These are phyloP conservation scores for Trogon surrucura DNA, from an alignment of 2,113 vertebrate species.

Conservation along the genomic window DNA sequence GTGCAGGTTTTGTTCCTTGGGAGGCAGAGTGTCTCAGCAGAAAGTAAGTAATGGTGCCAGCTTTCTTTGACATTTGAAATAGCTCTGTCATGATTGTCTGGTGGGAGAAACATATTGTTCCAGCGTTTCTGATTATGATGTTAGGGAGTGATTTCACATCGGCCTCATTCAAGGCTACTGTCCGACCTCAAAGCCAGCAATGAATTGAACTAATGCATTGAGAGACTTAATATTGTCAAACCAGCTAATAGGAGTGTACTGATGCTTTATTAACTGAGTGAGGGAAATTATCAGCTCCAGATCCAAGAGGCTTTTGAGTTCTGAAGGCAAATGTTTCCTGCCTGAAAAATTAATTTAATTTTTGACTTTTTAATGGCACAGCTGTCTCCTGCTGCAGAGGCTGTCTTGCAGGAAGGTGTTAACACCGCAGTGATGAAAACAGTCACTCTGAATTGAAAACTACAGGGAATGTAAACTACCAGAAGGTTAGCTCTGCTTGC, in stretches of 20 bases:
- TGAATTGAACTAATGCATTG: not conserved
- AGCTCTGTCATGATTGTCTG: slow-evolving; percentile 72
- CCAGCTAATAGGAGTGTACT: not conserved
- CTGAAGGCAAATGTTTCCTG: not conserved
- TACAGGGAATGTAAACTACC: not conserved
- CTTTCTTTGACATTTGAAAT: slow-evolving; percentile 69
- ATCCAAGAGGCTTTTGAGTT: not conserved
- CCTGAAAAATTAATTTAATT: not conserved
- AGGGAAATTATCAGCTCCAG: not conserved
- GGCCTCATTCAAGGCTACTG: slow-evolving; percentile 84
- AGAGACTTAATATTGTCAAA: not conserved
- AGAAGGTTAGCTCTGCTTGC: not conserved
- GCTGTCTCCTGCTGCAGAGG: not conserved
- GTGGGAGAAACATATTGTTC: slow-evolving; percentile 88
- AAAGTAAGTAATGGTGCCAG: slow-evolving; percentile 41
- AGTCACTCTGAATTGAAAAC: not conserved
- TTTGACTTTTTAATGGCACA: not conserved
- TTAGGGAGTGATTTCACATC: slow-evolving; percentile 77
- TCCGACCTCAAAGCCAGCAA: slow-evolving; percentile 62
- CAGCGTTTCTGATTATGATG: slow-evolving; percentile 79
- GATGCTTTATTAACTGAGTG: not conserved
- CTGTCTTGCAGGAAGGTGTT: not conserved
- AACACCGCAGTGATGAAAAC: not conserved
- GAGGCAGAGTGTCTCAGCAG: not conserved
- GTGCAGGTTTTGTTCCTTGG: not conserved